Evolutionary conservation across 2,113 vertebrate species (phyloP).

Genomic region (Eulemur macaco): DNA sequence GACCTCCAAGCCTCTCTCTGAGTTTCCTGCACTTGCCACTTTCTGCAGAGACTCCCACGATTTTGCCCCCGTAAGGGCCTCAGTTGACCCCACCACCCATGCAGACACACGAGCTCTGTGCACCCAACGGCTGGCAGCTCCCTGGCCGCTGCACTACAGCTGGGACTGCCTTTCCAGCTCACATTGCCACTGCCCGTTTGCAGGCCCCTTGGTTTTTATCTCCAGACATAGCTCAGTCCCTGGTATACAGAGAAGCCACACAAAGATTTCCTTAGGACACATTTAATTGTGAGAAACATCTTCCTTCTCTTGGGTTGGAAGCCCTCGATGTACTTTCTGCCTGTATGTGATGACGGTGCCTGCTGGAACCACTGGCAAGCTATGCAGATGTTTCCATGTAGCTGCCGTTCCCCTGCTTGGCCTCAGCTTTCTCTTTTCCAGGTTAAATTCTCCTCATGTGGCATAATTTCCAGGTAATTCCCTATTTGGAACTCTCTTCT

Average conservation of each 20-base stretch:
- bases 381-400: accelerated
- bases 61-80: not conserved
- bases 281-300: not conserved
- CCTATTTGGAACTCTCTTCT: not conserved
- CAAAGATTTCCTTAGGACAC: not conserved
- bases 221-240: not conserved
- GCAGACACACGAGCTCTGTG: accelerated
- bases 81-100: not conserved
- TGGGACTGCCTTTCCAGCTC: too few species aligned
- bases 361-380: not conserved
- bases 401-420: accelerated
- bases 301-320: not conserved
- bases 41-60: not conserved
- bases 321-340: not conserved
- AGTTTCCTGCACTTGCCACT: not conserved
- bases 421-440: not conserved
- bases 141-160: not conserved
- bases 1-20: not conserved
- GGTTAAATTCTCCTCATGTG: not conserved
- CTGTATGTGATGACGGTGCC: not conserved
- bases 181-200: too few species aligned
- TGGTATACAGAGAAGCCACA: not conserved
- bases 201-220: not conserved
- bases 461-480: not conserved
- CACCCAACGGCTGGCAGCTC: not conserved